phyloP scores from a whole-genome alignment of 2,888 invertebrate species.

The Lottia scabra region DNA sequence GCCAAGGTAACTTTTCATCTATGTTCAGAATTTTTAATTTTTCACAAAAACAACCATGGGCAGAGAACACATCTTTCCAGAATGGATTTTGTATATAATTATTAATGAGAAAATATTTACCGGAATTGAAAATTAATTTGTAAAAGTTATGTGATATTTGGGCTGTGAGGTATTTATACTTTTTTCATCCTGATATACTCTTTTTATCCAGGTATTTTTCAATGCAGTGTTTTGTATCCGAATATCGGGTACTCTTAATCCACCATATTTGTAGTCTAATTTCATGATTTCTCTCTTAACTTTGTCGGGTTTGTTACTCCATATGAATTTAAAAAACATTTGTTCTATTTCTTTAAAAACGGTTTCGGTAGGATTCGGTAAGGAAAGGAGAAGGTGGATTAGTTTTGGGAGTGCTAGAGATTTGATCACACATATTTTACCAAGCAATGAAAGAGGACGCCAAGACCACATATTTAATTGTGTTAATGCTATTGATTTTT shows the following conservation, averaged over 20 bases:
- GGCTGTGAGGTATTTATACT: too few species aligned
- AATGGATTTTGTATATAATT: too few species aligned
- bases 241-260: constrained; percentile 22
- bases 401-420: constrained; percentile 13
- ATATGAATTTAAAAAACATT: constrained; percentile 13
- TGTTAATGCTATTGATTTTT: background rate
- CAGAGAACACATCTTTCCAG: too few species aligned
- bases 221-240: background rate
- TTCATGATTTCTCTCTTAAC: constrained; percentile 14
- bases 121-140: too few species aligned
- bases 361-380: constrained; percentile 11
- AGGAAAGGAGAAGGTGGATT: constrained; percentile 7
- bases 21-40: too few species aligned
- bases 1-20: too few species aligned
- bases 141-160: too few species aligned
- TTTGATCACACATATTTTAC: constrained; percentile 17
- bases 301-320: constrained; percentile 18
- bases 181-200: too few species aligned
- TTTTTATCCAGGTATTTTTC: constrained; percentile 19
- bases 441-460: background rate
- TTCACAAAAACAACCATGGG: too few species aligned
- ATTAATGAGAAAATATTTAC: too few species aligned
- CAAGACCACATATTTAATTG: constrained; percentile 8
- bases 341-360: constrained; percentile 16
- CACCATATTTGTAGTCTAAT: constrained; percentile 2